Base-by-base conservation (phyloP, 2,113 vertebrate genomes). In the Platichthys stellatus region DNA sequence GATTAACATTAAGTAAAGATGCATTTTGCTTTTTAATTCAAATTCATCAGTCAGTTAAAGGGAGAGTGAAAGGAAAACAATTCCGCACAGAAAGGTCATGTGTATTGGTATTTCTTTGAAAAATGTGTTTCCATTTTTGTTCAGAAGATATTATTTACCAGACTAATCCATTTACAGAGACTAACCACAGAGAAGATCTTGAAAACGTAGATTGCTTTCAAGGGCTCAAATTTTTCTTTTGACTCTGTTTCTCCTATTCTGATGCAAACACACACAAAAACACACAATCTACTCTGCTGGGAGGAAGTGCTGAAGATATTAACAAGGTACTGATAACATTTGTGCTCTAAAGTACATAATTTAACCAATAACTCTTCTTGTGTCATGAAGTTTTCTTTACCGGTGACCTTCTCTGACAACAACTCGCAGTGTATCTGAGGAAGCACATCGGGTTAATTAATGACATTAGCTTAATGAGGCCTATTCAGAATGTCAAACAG, bases 391-490 rank as follows among this genome's bases (percentile, higher is more conserved):
- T 89, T 86, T 82, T 80, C 71, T 57, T 81, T 72, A 70, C 21
- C n/a, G 14, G 69, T 86, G 89, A 92, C 86, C 92, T 88, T 90
- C 74, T 15, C 77, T 89, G 88, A 81, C 74, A 84, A 60, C 72
- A 84, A 68, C 72, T 82, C 56, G 23, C 40, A 23, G 63, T 82
- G 51, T 59, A 76, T 78, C 57, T 74, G 80, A 85, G 84, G 82
- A 85, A 51, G 69, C 82, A 88, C 87, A 87, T 89, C 90, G 92
- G 90, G 86, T 85, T 90, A 93, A 93, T 91, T 93, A 91, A 92
- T 92, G 88, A 80, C 88, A 92, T 93, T 88, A 88, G 78, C 85
- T 76, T 94, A 93, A 94, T 93, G 90, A 90, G 87, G 66, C 79
- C 84, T 89, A 89, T 91, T 93, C 87, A 82, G 85, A 91, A 89